Conservation (phyloP, 2,113 vertebrate species). For the Rousettus leschenaultii region DNA sequence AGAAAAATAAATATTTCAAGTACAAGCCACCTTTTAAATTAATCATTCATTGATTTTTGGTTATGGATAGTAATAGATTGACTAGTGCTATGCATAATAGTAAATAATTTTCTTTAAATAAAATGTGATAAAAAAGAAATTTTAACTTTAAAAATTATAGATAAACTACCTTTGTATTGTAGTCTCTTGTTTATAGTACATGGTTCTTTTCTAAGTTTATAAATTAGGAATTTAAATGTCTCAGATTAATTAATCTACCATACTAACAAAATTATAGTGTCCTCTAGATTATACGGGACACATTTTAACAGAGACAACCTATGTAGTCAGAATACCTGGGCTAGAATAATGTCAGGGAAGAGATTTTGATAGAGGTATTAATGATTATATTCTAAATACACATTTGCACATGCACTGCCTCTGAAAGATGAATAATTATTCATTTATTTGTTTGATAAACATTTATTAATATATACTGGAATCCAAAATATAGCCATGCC, state of each 20-base stretch:
- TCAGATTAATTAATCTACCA: neutral
- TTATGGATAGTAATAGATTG: neutral
- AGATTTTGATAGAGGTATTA: neutral
- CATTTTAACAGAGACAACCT: neutral
- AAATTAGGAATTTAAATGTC: neutral
- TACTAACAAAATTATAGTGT: neutral
- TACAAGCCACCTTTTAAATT: neutral
- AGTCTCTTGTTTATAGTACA: neutral
- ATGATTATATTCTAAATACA: neutral
- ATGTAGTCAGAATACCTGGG: neutral
- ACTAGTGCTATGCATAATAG: neutral
- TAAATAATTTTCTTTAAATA: neutral
- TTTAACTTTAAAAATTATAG: neutral
- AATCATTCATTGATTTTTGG: neutral
- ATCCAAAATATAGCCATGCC: neutral
- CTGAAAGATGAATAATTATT: neutral
- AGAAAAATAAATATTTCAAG: neutral
- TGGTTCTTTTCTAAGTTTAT: neutral
- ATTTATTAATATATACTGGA: neutral
- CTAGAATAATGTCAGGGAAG: neutral
- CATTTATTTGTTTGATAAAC: neutral
- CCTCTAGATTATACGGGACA: neutral
- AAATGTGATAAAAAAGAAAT: neutral
- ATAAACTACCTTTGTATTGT: neutral
- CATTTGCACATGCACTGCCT: neutral